These are phyloP conservation scores for Limnephilus rhombicus DNA, from an alignment of 2,888 invertebrate species.

Conservation along the genomic window DNA sequence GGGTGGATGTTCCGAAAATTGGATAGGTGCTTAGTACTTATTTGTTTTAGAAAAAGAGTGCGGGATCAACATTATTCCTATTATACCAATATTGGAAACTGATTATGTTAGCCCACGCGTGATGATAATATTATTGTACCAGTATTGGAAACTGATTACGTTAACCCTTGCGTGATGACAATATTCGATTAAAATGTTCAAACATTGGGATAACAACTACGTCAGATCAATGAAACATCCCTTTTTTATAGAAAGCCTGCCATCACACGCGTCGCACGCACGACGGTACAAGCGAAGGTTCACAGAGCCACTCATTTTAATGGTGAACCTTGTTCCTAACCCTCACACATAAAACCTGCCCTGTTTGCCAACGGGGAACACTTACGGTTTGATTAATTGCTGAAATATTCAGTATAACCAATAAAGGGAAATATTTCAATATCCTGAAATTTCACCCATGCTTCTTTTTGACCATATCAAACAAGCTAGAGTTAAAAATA, in stretches of 20 bases:
- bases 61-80: background rate
- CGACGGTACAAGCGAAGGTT: background rate
- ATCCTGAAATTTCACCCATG: background rate
- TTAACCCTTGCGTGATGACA: constrained; percentile 14
- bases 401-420: constrained; percentile 31
- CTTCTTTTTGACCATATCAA: background rate
- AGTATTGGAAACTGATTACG: constrained; percentile 13
- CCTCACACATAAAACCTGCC: constrained; percentile 32
- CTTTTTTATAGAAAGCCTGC: constrained; percentile 37
- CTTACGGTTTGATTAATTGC: constrained; percentile 44
- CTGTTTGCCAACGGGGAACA: constrained; percentile 35
- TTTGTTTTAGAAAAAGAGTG: background rate
- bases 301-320: constrained; percentile 23
- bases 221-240: constrained; percentile 7
- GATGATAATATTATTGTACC: constrained; percentile 29
- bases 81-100: constrained; percentile 23
- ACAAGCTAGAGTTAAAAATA: background rate
- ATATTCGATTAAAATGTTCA: constrained; percentile 41
- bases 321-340: constrained; percentile 32
- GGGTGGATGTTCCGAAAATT: background rate
- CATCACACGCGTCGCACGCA: background rate
- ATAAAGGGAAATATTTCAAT: constrained; percentile 32
- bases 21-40: background rate
- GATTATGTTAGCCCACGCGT: background rate
- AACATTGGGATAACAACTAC: constrained; percentile 11